Evolutionary conservation across 1,140 invertebrate species (phyloP).

Genomic region (Calephelis nemesis): DNA sequence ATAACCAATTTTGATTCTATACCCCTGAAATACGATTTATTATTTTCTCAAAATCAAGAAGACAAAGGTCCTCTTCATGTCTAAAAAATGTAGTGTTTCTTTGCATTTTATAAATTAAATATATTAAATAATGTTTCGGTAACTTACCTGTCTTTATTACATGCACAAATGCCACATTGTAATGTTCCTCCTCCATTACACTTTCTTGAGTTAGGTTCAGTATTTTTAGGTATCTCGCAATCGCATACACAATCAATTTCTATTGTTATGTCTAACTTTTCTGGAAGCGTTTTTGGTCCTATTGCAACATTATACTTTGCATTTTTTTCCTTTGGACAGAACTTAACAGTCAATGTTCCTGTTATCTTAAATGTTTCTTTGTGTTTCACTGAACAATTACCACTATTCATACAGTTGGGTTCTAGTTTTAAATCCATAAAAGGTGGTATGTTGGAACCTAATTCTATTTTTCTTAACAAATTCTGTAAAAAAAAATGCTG

Average conservation of each 20-base stretch:
- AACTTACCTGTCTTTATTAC: slow-evolving; percentile 79
- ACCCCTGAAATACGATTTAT: too few species aligned
- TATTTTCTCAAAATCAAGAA: too few species aligned
- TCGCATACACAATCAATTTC: slow-evolving; percentile 76
- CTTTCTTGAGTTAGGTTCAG: slow-evolving; percentile 54
- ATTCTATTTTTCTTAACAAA: slow-evolving; percentile 35
- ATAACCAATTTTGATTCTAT: too few species aligned
- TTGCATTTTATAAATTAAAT: too few species aligned
- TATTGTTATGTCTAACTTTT: slow-evolving; percentile 45
- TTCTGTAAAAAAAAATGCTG: slow-evolving; percentile 40
- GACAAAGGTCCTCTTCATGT: too few species aligned
- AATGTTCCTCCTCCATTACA: slow-evolving; percentile 80
- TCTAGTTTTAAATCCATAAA: slow-evolving; percentile 40
- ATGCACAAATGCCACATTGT: slow-evolving; percentile 88
- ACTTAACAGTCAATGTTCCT: slow-evolving; percentile 40
- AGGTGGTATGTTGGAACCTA: slow-evolving; percentile 36
- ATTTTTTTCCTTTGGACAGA: slow-evolving; percentile 30
- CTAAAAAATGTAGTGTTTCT: too few species aligned
- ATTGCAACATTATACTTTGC: slow-evolving; percentile 32
- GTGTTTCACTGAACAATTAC: slow-evolving; percentile 37
- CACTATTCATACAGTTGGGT: slow-evolving; percentile 40
- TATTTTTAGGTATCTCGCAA: slow-evolving; percentile 73
- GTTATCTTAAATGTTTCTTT: slow-evolving; percentile 35
- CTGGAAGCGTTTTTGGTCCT: slow-evolving; percentile 42
- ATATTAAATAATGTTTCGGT: background rate